phyloP scores from a whole-genome alignment of 1,140 invertebrate species.

The Dreissena polymorpha region DNA sequence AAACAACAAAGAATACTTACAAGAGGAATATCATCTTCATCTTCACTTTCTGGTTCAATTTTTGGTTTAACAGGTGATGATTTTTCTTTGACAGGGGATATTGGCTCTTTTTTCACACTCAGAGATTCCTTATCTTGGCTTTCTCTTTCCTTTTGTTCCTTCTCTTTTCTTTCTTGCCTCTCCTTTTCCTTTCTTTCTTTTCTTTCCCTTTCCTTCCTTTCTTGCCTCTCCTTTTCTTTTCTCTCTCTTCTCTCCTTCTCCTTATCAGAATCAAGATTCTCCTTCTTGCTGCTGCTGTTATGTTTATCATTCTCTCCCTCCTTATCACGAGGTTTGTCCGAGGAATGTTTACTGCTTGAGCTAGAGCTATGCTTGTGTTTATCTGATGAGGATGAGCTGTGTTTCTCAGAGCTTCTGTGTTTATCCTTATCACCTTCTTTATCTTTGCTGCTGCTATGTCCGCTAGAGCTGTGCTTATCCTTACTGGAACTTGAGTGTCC shows the following conservation, averaged over 20 bases:
- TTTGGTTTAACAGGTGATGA: slow-evolving; percentile 64
- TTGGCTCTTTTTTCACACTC: slow-evolving; percentile 29
- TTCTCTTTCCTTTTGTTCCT: slow-evolving; percentile 46
- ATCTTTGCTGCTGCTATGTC: slow-evolving; percentile 31
- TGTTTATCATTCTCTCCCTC: slow-evolving; percentile 34
- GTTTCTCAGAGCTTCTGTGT: slow-evolving; percentile 42
- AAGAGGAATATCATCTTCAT: slow-evolving; percentile 90
- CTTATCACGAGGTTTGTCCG: slow-evolving; percentile 41
- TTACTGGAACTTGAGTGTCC: slow-evolving; percentile 52
- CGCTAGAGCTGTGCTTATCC: slow-evolving; percentile 22
- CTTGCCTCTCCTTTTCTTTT: slow-evolving; percentile 72
- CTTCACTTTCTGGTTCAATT: slow-evolving; percentile 82
- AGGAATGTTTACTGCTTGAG: slow-evolving; percentile 52
- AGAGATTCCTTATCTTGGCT: slow-evolving; percentile 20
- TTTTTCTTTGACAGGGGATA: slow-evolving; percentile 37
- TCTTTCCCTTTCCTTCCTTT: slow-evolving; percentile 55
- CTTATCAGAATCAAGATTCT: slow-evolving; percentile 34
- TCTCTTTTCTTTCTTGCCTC: slow-evolving; percentile 37
- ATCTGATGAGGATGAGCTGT: slow-evolving; percentile 62
- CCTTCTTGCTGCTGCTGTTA: slow-evolving; percentile 49
- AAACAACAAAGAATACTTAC: slow-evolving; percentile 79
- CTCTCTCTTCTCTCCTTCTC: slow-evolving; percentile 80
- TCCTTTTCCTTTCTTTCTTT: slow-evolving; percentile 45
- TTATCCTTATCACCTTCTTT: slow-evolving; percentile 49
- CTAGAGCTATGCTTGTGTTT: slow-evolving; percentile 65